phyloP scores from a whole-genome alignment of 1,140 invertebrate species.

The Phenacoccus solenopsis region DNA sequence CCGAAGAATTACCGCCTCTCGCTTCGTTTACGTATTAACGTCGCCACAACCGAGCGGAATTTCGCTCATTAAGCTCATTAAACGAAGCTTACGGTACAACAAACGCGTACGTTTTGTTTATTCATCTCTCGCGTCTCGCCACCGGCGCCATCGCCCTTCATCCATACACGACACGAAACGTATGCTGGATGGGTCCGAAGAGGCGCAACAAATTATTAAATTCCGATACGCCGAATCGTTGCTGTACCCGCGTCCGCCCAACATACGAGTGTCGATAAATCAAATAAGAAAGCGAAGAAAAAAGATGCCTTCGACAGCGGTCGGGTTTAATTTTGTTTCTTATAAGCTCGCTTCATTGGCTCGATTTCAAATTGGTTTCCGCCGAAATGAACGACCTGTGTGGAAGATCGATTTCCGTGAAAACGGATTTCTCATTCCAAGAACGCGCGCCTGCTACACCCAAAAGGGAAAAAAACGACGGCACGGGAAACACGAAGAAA shows the following conservation, averaged over 20 bases:
- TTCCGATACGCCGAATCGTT: too few relatives aligned
- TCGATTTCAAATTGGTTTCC: slow-evolving; percentile 15
- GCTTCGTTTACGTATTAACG: not conserved
- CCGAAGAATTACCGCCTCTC: not conserved
- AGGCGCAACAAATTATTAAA: too few relatives aligned
- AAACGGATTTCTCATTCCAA: not conserved
- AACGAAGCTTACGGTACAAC: not conserved
- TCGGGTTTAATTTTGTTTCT: slow-evolving; percentile 12
- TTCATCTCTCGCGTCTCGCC: too few relatives aligned
- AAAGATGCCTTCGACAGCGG: not conserved
- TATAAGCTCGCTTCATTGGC: slow-evolving; percentile 12
- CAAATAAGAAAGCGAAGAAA: not conserved
- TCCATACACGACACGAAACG: too few relatives aligned
- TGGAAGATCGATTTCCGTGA: slow-evolving; percentile 10
- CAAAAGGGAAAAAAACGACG: not conserved
- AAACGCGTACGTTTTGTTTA: too few relatives aligned
- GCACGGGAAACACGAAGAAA: too few relatives aligned
- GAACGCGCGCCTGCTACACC: not conserved
- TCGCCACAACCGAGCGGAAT: too few relatives aligned
- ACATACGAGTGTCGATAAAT: not conserved
- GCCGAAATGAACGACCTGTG: slow-evolving; percentile 12
- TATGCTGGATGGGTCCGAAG: too few relatives aligned
- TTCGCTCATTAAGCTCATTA: not conserved
- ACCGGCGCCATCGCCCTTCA: too few relatives aligned
- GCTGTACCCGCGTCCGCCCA: not conserved